Evolutionary conservation across 2,888 invertebrate genomes (phyloP).

Genomic region (Omphaloscelis lunosa): DNA sequence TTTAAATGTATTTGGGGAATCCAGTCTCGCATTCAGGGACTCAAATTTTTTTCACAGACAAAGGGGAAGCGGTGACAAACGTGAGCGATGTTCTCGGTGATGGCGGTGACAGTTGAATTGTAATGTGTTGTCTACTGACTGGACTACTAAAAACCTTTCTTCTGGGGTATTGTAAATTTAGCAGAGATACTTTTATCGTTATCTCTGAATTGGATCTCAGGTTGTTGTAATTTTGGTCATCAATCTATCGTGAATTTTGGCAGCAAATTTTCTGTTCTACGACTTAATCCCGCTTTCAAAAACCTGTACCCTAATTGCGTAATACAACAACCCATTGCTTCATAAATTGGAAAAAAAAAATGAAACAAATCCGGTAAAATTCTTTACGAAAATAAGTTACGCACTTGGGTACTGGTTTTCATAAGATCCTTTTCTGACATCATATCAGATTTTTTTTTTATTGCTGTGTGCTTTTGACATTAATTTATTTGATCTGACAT

Average conservation of each 20-base stretch:
- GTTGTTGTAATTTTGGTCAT: neutral
- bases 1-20: slow-evolving; percentile 33
- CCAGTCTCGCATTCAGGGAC: slow-evolving; percentile 26
- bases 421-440: neutral
- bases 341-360: no score
- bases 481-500: no score
- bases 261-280: neutral
- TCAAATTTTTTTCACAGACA: slow-evolving; percentile 50
- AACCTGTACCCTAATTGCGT: no score
- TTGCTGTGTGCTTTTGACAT: no score
- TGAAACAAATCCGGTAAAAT: no score
- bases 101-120: slow-evolving; percentile 17
- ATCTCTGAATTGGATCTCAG: neutral
- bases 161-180: neutral
- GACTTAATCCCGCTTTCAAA: neutral
- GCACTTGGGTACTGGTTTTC: no score
- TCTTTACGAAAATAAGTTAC: no score
- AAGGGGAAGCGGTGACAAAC: slow-evolving; percentile 26
- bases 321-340: no score
- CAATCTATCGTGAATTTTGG: no score
- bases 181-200: neutral
- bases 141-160: slow-evolving; percentile 7
- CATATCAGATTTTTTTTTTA: no score
- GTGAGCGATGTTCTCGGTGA: slow-evolving; percentile 36
- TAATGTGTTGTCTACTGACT: slow-evolving; percentile 20